Evolutionary conservation across 2,113 vertebrate genomes (phyloP).

Genomic region (Psittacula cyanocephala): DNA sequence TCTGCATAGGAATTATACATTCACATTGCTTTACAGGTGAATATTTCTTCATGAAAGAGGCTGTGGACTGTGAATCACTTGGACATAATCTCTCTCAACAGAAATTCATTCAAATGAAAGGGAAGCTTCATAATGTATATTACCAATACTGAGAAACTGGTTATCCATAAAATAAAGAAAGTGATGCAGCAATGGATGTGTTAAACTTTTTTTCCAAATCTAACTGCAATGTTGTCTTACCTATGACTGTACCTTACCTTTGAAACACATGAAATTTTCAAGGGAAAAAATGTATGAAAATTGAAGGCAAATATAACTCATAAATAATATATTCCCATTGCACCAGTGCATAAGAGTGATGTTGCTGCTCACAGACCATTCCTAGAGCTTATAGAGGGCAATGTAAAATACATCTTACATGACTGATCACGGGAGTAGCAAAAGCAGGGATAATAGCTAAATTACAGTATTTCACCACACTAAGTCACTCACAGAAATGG

Average conservation of each 20-base stretch:
- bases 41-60: not conserved
- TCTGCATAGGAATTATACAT: not conserved
- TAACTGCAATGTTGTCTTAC: not conserved
- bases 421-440: not conserved
- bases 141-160: not conserved
- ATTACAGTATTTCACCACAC: not conserved
- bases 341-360: not conserved
- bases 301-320: not conserved
- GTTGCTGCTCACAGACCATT: rapidly evolving
- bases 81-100: not conserved
- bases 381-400: not conserved
- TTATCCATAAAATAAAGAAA: not conserved
- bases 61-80: not conserved
- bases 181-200: not conserved
- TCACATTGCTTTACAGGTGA: not conserved
- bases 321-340: conserved; percentile 4
- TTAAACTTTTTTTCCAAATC: not conserved
- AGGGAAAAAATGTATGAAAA: not conserved
- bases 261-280: conserved; percentile 5
- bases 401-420: not conserved
- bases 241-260: not conserved
- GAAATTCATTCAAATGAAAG: not conserved
- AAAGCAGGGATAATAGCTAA: not conserved
- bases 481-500: not conserved
- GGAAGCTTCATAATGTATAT: not conserved